phyloP scores from a whole-genome alignment of 2,888 invertebrate species.

The Callinectes sapidus region DNA sequence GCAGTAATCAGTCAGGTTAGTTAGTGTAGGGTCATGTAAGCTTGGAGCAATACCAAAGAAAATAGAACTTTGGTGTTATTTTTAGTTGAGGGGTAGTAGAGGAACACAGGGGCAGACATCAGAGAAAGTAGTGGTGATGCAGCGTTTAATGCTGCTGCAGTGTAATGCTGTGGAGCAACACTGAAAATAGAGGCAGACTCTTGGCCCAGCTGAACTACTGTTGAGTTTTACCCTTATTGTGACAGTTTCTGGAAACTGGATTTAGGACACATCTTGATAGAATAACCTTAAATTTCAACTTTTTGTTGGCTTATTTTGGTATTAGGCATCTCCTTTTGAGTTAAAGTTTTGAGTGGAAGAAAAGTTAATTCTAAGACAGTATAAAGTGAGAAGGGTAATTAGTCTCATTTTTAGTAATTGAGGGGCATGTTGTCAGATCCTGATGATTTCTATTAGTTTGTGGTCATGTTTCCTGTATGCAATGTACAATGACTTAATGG shows the following conservation, averaged over 20 bases:
- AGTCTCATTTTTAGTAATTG: background rate
- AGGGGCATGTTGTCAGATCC: background rate
- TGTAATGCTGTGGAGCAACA: background rate
- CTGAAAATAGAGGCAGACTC: background rate
- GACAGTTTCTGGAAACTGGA: background rate
- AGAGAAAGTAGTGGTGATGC: background rate
- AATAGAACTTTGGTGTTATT: background rate
- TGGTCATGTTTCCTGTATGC: background rate
- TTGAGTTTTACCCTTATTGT: background rate
- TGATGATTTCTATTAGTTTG: background rate
- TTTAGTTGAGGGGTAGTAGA: background rate
- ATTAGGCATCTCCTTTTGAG: background rate
- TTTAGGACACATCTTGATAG: too few species aligned
- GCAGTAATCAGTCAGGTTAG: background rate
- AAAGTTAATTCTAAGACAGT: background rate
- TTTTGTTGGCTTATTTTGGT: background rate
- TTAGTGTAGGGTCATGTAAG: background rate
- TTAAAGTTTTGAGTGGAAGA: too few species aligned
- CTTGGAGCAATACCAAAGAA: background rate
- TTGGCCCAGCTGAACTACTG: constrained; percentile 8
- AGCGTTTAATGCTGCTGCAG: background rate
- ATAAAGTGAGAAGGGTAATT: too few species aligned
- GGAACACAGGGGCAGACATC: background rate
- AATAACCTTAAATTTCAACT: background rate
- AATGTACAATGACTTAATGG: too few species aligned